Base-by-base conservation (phyloP, 2,888 invertebrate species). In the Cybosia mesomella region DNA sequence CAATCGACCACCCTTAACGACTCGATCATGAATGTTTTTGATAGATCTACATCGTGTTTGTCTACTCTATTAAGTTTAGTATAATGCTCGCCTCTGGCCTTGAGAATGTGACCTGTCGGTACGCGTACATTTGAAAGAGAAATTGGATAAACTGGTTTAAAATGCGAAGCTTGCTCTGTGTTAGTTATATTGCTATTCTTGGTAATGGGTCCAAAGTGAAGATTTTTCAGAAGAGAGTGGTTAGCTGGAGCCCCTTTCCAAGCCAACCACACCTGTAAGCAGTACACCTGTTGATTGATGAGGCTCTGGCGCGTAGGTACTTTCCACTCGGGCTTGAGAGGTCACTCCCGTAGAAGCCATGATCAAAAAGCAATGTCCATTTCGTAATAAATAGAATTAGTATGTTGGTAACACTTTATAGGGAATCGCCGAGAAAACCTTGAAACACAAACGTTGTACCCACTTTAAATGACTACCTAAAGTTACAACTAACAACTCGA, bases 1-100 rank as follows among this genome's bases (percentile, higher is more conserved):
- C 36, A 36, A 53, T 64, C 53, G 67, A 67, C 62, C 58, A 67
- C 67, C 67, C 67, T 58, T 62, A 62, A 67, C 43, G 43, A 49
- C 55, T 24, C n/a, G 10, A 61, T 61, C 43, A 49, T 53, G 24
- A 39, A 58, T 43, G 39, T 39, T 39, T 49, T 28, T 28, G 28
- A 28, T 28, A 55, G 28, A 58, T 64, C 58, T n/a, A 58, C 28
- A 49, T 32, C 32, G 57, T 39, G 22, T 39, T 59, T 28, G n/a
- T 39, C 59, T 60, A 60, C 24, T 24, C 66, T 34, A 59, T 39
- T 24, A 54, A 21, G 22, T 32, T 22, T 28, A 53, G 32, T 59
- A 13, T 49, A 28, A 53, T 34, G n/a, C 28, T 18, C 34, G 22
- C 18, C 9, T 15, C 34, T 63, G 63, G 34, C 63, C 63, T 63